Evolutionary conservation across 2,888 invertebrate species (phyloP), one percentile per base, ranked within the genome.

Genomic region (Chydorus sphaericus): DNA sequence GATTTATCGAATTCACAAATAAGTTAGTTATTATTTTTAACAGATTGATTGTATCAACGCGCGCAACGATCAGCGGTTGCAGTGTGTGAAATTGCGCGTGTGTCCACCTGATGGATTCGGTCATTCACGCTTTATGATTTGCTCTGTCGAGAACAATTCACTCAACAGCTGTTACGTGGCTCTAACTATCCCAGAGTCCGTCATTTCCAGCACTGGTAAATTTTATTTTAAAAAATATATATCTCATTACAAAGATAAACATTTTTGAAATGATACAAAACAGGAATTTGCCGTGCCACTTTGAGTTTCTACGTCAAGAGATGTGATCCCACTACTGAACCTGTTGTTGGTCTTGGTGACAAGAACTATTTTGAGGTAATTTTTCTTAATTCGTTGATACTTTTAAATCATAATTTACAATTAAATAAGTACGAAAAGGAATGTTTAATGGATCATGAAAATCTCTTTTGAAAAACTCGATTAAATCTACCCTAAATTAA

Each of bases 41-140:
- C 66, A 82, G 77, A 98, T 97, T 68, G 94, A 97, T 71, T 94
- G 94, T 67, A 77, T 89, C 10, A 99, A 99, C 71, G 99, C 98
- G 0, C 72, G 98, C 57, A 85, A 85, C 60, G 97, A 98, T 70
- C 96, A 96, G 69, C 72, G 94, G 1, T 73, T 99, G 61, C 96
- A 97, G 69, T 82, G 93, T 63, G 96, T 96, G 0, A 78, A 81
- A 38, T 89, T 98, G 0, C 82, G 85, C 33, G 71, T 98, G 59
- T 91, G 94, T 61, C 75, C 83, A 7, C 85, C 89, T 0, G 85
- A 88, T 10, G 75, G 71, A 2, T 96, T 87, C 66, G 78, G 79
- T 49, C 73, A 87, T 2, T 71, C 85, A 52, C 77, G 79, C 18
- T 80, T 82, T 58, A 75, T 85, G 50, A 79, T 81, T 0, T 86